Evolutionary conservation across 2,797 vertebrate species (phyloP).

Genomic region (Alfaro cultratus): DNA sequence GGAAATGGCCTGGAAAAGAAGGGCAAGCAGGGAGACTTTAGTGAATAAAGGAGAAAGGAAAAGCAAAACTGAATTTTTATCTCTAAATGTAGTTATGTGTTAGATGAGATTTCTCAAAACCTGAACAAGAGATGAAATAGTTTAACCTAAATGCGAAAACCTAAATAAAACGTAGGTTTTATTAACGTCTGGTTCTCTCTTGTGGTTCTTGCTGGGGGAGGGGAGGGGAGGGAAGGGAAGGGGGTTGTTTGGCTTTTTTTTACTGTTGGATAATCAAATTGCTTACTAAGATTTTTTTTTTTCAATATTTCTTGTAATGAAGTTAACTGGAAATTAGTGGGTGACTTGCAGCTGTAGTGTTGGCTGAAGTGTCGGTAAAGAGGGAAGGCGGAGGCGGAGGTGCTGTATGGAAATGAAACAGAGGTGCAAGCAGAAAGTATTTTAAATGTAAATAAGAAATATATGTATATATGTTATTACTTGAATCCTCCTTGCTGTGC

Average conservation of each 20-base stretch:
- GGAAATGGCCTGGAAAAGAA: slow-evolving; percentile 87
- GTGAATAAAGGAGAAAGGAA: slow-evolving; percentile 8
- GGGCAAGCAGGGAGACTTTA: slow-evolving; percentile 27
- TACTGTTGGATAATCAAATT: not conserved
- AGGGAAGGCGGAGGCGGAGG: not conserved
- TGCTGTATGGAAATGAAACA: not conserved
- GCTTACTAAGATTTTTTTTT: not conserved
- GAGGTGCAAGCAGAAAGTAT: not conserved
- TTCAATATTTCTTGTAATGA: not conserved
- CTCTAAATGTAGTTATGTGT: slow-evolving; percentile 1
- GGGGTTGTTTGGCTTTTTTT: not conserved
- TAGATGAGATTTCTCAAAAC: not conserved
- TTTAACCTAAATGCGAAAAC: not conserved
- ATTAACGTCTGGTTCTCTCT: not conserved
- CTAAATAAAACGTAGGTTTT: not conserved
- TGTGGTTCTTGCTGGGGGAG: not conserved
- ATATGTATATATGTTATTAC: slow-evolving; percentile 69
- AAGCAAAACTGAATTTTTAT: not conserved
- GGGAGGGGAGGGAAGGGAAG: too few relatives aligned
- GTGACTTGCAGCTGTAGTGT: not conserved
- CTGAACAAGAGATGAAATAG: not conserved
- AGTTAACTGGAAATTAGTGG: slow-evolving; percentile 4
- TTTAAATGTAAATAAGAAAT: not conserved
- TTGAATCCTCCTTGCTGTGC: slow-evolving; percentile 87
- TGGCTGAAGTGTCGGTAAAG: not conserved